Evolutionary conservation across 2,888 invertebrate species (phyloP), one percentile per base, ranked within the genome.

Genomic region (Pristionchus maxplancki): DNA sequence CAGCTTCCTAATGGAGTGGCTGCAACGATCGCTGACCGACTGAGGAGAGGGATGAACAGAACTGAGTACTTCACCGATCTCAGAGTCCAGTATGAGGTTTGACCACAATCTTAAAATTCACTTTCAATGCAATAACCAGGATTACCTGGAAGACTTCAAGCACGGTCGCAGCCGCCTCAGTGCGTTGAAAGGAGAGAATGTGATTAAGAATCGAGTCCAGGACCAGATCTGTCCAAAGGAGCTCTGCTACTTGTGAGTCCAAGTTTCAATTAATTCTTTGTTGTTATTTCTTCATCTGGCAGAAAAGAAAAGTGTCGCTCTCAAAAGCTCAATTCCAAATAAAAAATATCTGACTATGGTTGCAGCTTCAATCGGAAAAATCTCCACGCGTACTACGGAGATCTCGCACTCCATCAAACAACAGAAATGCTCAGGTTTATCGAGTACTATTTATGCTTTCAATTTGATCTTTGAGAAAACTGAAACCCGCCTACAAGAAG

Each of bases 131-230:
- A n/a, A n/a, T n/a, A n/a, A n/a, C n/a, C 17, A 78, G 78, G 78
- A 48, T 13, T 78, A 78, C n/a, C 48, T 44, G n/a, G 78, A 78
- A 5, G 78, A 78, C 28, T 78, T 78, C 48, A 78, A 78, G 44
- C 48, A 44, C 48, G 78, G 44, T 13, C 6, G 20, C 11, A 78
- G 53, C 20, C 50, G 82, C 3, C 11, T 58, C 11, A 34, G 31
- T 34, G 50, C 82, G 3, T 53, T n/a, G n/a, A 53, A 50, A 13
- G 50, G 31, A 11, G 20, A 40, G 9, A 82, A 82, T 64, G n/a
- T 85, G 13, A 40, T 85, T 44, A 85, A 64, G 58, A 85, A 85
- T 24, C 62, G 50, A 37, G 64, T 85, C n/a, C 31, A 62, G n/a
- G 85, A 85, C n/a, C 58, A 85, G 24, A 62, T 85, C 9, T 85